Percentiles rank a stretch among this genome's conserved stretches.
Conservation (phyloP, 2,797 vertebrate species). For the Sorex maritimensis region DNA sequence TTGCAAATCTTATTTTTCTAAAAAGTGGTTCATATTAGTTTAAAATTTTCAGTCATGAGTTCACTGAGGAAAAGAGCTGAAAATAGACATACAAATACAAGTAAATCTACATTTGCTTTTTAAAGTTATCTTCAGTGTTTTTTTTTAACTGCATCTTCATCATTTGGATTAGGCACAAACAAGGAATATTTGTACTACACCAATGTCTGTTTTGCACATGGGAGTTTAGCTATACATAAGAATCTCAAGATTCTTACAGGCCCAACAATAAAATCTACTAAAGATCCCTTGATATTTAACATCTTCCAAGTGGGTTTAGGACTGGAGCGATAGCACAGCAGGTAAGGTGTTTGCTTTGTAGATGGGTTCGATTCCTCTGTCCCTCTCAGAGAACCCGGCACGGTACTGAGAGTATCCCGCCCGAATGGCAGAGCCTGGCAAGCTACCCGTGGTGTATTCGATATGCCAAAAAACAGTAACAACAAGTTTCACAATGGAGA, state of each 20-base stretch:
- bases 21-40: background rate
- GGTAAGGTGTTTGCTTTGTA: too few species aligned
- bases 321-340: too few species aligned
- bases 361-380: too few species aligned
- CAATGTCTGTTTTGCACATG: background rate
- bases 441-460: too few species aligned
- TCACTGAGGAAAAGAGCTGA: background rate
- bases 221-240: background rate
- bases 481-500: too few species aligned
- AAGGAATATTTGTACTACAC: background rate
- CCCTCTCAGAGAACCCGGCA: too few species aligned
- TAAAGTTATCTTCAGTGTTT: background rate
- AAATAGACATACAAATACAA: background rate
- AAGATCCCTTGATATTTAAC: background rate
- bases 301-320: background rate
- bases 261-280: slow-evolving; percentile 23
- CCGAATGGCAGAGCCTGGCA: too few species aligned
- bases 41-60: slow-evolving; percentile 16
- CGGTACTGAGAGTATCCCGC: too few species aligned
- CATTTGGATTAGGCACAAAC: background rate
- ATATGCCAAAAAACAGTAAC: too few species aligned
- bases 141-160: background rate
- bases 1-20: background rate
- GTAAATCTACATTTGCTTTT: slow-evolving; percentile 5
- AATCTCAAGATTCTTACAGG: background rate